phyloP scores from a whole-genome alignment of 1,140 invertebrate genomes.

The Drosophila nigromelanica region DNA sequence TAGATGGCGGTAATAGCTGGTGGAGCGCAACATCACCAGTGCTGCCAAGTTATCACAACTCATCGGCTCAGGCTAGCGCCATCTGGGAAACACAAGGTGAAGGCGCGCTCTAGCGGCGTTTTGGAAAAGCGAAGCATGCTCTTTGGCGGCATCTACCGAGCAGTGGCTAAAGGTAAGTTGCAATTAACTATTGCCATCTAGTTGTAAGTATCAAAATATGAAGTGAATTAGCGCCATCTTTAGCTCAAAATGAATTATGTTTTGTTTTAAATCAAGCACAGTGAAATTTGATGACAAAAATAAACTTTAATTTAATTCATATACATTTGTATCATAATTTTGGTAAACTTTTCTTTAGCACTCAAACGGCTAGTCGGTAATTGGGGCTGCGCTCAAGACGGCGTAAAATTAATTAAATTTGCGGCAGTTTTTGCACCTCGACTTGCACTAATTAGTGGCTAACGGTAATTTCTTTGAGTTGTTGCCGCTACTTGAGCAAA shows the following conservation, averaged over 20 bases:
- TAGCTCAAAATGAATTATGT: not conserved
- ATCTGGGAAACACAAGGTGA: not conserved
- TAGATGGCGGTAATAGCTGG: not conserved
- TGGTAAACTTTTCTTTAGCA: too few species aligned
- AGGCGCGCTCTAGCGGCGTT: not conserved
- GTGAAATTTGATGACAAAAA: not conserved
- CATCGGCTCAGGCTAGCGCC: not conserved
- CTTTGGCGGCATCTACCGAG: too few species aligned
- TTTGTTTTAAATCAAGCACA: not conserved
- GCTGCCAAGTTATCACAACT: conserved; percentile 1
- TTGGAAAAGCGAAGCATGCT: not conserved
- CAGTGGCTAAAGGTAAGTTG: too few species aligned
- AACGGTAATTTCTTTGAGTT: conserved; percentile 71
- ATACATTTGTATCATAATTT: not conserved
- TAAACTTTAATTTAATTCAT: too few species aligned
- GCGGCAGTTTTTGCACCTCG: conserved; percentile 62
- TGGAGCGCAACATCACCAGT: not conserved
- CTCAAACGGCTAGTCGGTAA: conserved; percentile 20
- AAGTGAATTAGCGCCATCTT: not conserved
- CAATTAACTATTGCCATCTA: not conserved
- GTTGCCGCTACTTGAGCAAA: conserved; percentile 63
- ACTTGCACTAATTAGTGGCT: conserved; percentile 75
- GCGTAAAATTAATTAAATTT: conserved; percentile 80
- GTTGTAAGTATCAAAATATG: not conserved
- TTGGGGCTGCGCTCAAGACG: conserved; percentile 49